phyloP scores from a whole-genome alignment of 2,113 vertebrate genomes.

The Pelmatolapia mariae region DNA sequence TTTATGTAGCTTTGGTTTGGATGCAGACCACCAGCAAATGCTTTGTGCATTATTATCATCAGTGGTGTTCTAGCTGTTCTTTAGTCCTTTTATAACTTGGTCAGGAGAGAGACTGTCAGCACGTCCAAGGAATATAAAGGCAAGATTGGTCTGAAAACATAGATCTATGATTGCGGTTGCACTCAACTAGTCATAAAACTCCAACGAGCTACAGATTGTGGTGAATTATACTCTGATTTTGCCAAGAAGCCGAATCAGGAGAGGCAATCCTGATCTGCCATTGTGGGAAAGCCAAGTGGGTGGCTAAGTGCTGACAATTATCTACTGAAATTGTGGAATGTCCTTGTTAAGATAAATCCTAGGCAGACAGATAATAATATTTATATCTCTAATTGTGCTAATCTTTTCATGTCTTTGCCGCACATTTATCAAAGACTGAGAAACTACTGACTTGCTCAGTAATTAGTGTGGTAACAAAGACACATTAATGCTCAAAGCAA shows the following conservation, averaged over 20 bases:
- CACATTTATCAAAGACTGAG: background rate
- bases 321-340: background rate
- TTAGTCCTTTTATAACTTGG: background rate
- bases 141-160: constrained; percentile 3
- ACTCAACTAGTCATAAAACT: constrained; percentile 19
- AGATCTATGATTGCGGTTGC: constrained; percentile 14
- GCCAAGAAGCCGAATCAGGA: background rate
- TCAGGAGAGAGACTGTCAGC: background rate
- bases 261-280: background rate
- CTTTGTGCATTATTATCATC: constrained; percentile 9
- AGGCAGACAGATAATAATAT: background rate
- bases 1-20: constrained; percentile 14
- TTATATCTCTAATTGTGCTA: background rate
- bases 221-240: constrained; percentile 4
- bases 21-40: constrained; percentile 8
- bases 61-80: background rate
- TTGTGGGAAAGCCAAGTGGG: constrained; percentile 34
- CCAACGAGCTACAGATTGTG: constrained; percentile 3
- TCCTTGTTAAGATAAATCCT: background rate
- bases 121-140: constrained; percentile 22
- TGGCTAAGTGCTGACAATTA: constrained; percentile 29
- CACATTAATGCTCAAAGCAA: background rate
- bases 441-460: background rate
- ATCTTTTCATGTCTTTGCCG: background rate
- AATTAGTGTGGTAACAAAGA: background rate